These are phyloP conservation scores for Pseudobourletiella spinata DNA, from an alignment of 1,140 invertebrate species.

Conservation along the genomic window DNA sequence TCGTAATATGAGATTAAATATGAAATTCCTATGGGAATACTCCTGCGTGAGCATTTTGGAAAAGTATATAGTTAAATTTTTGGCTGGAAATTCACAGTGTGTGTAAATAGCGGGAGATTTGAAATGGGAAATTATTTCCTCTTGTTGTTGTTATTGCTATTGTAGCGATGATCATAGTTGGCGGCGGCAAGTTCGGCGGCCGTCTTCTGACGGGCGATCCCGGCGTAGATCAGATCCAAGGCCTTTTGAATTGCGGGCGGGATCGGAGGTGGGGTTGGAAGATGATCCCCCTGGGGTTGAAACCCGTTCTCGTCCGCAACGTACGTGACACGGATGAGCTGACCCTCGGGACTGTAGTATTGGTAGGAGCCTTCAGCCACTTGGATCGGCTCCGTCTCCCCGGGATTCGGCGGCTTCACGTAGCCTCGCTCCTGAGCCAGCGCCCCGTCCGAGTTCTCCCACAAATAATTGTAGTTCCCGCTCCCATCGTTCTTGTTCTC, in stretches of 20 bases:
- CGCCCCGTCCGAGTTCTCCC: conserved; percentile 2
- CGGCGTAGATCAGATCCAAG: conserved; percentile 11
- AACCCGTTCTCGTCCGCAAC: conserved; percentile 60
- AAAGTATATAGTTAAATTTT: no score
- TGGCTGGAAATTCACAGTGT: no score
- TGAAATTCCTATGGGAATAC: no score
- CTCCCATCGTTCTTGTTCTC: background rate
- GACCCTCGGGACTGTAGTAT: conserved; percentile 50
- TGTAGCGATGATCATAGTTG: background rate
- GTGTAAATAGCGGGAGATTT: no score
- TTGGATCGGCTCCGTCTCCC: background rate
- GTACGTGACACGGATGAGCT: conserved; percentile 39
- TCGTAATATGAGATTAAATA: no score
- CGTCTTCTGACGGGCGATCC: background rate
- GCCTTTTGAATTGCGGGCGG: conserved; percentile 45
- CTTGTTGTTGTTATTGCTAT: no score
- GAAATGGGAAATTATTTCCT: no score
- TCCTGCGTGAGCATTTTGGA: no score
- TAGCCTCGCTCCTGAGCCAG: background rate
- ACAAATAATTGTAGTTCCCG: conserved; percentile 6
- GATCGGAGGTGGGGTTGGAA: conserved; percentile 67
- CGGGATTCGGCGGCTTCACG: conserved; percentile 1
- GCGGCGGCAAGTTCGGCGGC: background rate
- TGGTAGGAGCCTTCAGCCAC: conserved; percentile 39
- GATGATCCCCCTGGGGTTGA: conserved; percentile 58